A percentile compares a stretch with the other conserved stretches of the same genome.
phyloP scores from a whole-genome alignment of 2,888 invertebrate genomes.

The Mesorhabditis spiculigera region DNA sequence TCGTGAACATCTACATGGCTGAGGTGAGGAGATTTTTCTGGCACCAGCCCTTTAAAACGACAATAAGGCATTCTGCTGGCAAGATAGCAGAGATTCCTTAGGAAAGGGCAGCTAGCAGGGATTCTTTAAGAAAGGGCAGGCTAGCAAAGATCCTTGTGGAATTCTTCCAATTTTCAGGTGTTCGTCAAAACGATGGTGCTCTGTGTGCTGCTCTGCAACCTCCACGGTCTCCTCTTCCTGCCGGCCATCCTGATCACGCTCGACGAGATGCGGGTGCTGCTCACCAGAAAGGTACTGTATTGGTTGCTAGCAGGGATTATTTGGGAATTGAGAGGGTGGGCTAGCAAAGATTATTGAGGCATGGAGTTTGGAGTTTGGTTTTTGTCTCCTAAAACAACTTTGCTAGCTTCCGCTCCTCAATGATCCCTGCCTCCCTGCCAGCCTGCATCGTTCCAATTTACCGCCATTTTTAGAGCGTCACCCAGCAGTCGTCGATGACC shows the following conservation, averaged over 20 bases:
- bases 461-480: background rate
- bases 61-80: background rate
- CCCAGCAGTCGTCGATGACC: background rate
- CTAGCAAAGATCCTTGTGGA: background rate
- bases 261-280: background rate
- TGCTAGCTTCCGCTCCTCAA: background rate
- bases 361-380: background rate
- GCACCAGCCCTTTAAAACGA: background rate
- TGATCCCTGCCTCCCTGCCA: background rate
- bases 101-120: too few relatives aligned
- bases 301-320: too few relatives aligned
- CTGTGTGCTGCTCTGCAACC: constrained; percentile 38
- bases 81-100: too few relatives aligned
- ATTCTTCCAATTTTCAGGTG: constrained; percentile 23
- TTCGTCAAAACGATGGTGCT: constrained; percentile 46
- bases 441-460: background rate
- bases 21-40: constrained; percentile 17
- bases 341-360: too few relatives aligned
- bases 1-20: constrained; percentile 28
- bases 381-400: background rate
- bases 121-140: too few relatives aligned
- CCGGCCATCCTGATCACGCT: constrained; percentile 16
- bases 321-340: too few relatives aligned
- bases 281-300: background rate
- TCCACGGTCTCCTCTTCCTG: constrained; percentile 38